Evolutionary conservation across 2,113 vertebrate genomes (phyloP).

Genomic region (Thunnus maccoyii): DNA sequence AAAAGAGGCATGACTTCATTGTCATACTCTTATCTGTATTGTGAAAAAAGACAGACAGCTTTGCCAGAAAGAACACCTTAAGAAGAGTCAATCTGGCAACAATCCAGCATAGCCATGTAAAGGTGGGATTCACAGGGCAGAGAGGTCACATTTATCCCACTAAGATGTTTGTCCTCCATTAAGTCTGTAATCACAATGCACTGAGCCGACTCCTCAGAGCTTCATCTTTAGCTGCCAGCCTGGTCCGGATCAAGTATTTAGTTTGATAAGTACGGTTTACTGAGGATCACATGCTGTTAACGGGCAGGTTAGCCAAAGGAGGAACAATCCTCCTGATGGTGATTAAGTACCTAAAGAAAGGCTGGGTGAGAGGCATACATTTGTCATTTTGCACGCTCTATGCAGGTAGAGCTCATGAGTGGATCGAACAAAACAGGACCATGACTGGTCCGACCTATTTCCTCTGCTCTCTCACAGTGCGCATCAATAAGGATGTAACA

Average conservation of each 20-base stretch:
- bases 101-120: conserved; percentile 67
- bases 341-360: conserved; percentile 91
- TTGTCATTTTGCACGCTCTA: conserved; percentile 87
- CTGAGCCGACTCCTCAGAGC: conserved; percentile 82
- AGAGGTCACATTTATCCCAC: conserved; percentile 81
- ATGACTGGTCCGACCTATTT: not conserved
- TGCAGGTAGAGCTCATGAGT: conserved; percentile 84
- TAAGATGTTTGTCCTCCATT: conserved; percentile 85
- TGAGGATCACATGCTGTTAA: conserved; percentile 76
- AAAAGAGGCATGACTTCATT: not conserved
- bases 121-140: conserved; percentile 72
- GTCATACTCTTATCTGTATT: not conserved
- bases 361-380: conserved; percentile 87
- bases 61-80: not conserved
- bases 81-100: conserved; percentile 75
- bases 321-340: conserved; percentile 87
- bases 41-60: not conserved
- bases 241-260: conserved; percentile 89
- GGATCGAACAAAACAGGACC: conserved; percentile 79
- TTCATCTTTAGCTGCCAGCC: conserved; percentile 82
- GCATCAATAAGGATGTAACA: not conserved
- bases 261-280: conserved; percentile 88
- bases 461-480: not conserved
- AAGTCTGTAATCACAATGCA: conserved; percentile 86
- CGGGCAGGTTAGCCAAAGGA: conserved; percentile 85